These are phyloP conservation scores for Riptortus pedestris DNA, from an alignment of 1,140 invertebrate genomes.

Conservation along the genomic window DNA sequence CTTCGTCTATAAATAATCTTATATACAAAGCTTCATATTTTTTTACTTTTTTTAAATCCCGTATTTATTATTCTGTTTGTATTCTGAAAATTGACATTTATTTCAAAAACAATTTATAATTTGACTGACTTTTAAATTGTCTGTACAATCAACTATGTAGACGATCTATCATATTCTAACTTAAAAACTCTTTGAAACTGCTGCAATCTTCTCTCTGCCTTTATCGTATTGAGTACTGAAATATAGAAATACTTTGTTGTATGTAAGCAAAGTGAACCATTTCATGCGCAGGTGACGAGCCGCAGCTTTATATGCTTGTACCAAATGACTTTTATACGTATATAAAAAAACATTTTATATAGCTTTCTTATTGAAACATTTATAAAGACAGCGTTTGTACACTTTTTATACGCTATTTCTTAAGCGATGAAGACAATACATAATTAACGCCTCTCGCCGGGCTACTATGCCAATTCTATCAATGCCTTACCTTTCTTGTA, in stretches of 20 bases:
- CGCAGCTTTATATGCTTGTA: neutral
- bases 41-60: neutral
- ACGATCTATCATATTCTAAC: too few species aligned
- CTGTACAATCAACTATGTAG: slow-evolving; percentile 15
- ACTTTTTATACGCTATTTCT: neutral
- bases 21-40: neutral
- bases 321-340: neutral
- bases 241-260: too few species aligned
- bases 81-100: neutral
- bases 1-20: too few species aligned
- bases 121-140: neutral
- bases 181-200: too few species aligned
- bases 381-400: neutral
- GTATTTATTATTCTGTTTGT: neutral
- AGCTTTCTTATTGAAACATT: neutral
- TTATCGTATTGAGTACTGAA: too few species aligned
- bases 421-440: neutral
- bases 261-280: too few species aligned
- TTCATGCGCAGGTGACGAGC: too few species aligned
- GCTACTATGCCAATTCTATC: neutral
- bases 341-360: neutral
- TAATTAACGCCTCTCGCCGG: neutral
- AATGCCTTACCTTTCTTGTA: slow-evolving; percentile 3
- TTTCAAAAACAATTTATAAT: neutral
- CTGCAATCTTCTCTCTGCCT: too few species aligned